These are phyloP conservation scores for Glaucidium brasilianum DNA, from an alignment of 2,113 vertebrate genomes.

Conservation along the genomic window DNA sequence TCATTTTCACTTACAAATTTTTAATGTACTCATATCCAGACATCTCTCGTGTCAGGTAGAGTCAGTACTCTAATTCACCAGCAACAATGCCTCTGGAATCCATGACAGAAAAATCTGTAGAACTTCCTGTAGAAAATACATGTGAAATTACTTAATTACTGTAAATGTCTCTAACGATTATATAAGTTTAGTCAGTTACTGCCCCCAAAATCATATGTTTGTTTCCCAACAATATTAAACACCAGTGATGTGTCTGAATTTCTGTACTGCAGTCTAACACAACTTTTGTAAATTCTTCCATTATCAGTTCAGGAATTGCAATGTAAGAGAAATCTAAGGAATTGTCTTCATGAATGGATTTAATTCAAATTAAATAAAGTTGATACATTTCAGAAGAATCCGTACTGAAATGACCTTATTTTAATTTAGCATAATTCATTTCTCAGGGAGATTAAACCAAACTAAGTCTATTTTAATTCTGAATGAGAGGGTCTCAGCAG, in stretches of 20 bases:
- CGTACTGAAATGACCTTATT: neutral
- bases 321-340: neutral
- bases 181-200: neutral
- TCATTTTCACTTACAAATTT: neutral
- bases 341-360: neutral
- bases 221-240: neutral
- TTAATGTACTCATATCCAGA: accelerated
- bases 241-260: neutral
- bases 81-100: neutral
- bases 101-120: neutral
- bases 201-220: neutral
- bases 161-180: neutral
- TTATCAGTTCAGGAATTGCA: neutral
- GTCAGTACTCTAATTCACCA: neutral
- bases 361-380: neutral
- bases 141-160: neutral
- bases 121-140: neutral
- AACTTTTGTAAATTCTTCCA: neutral
- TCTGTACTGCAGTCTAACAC: neutral
- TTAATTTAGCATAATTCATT: neutral
- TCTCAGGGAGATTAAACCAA: neutral
- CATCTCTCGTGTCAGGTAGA: neutral
- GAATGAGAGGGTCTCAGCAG: neutral
- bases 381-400: neutral
- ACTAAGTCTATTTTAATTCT: neutral